Conservation (phyloP, 1,140 invertebrate species). For the Bicyclus anynana region DNA sequence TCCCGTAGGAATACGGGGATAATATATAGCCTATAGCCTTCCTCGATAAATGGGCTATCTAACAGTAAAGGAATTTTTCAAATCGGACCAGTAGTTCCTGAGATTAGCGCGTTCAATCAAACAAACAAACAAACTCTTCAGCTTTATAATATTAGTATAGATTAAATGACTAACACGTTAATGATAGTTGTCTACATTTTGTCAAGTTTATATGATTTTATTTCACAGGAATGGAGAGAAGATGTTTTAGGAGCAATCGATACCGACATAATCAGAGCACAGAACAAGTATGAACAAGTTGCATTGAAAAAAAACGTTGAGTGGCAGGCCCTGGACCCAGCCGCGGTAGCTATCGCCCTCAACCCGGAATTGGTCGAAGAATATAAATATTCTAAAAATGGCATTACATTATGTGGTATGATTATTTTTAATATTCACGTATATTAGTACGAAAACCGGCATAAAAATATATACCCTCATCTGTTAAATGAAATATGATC, state of each 20-base stretch:
- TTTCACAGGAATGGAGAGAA: slow-evolving; percentile 48
- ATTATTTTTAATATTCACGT: neutral
- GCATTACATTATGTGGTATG: slow-evolving; percentile 54
- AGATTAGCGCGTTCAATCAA: no score
- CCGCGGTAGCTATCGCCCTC: slow-evolving; percentile 36
- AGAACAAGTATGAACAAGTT: slow-evolving; percentile 50
- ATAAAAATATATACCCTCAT: no score
- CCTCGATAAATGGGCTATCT: no score
- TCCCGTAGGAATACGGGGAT: no score
- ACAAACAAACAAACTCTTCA: no score
- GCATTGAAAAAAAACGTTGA: slow-evolving; percentile 24
- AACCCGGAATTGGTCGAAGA: slow-evolving; percentile 48
- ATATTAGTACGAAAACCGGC: neutral
- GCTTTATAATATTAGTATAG: no score
- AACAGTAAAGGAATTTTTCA: no score
- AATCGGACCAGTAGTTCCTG: no score
- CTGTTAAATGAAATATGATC: no score
- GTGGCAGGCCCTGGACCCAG: slow-evolving; percentile 53
- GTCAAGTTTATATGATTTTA: neutral
- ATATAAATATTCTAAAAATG: slow-evolving; percentile 53
- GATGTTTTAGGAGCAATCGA: slow-evolving; percentile 50
- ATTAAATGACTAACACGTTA: neutral
- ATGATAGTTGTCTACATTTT: neutral
- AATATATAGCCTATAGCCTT: no score
- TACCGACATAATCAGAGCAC: slow-evolving; percentile 47